phyloP scores from a whole-genome alignment of 2,797 vertebrate species.

The Neopelma chrysocephalum region DNA sequence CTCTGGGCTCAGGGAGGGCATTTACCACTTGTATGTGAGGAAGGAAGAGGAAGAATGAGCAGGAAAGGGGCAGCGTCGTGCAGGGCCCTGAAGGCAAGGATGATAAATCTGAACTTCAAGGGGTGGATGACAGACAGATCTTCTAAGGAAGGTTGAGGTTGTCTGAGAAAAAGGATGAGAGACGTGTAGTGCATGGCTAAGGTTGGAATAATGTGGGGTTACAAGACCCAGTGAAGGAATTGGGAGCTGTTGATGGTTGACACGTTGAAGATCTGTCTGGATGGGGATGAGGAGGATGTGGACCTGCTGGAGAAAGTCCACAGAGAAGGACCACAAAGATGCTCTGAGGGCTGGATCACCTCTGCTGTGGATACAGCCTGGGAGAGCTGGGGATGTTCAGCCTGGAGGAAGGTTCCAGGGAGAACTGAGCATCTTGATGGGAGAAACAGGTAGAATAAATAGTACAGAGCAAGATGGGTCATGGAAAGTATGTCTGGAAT shows the following conservation, averaged over 20 bases:
- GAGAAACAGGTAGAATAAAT: neutral
- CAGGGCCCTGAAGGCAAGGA: neutral
- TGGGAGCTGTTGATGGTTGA: neutral
- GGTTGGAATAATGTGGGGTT: fast-evolving
- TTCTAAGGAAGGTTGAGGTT: neutral
- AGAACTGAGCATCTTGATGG: neutral
- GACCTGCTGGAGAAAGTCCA: fast-evolving
- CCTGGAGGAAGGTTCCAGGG: neutral
- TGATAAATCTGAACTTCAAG: conserved; percentile 28
- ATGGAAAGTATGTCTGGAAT: neutral
- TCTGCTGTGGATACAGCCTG: neutral
- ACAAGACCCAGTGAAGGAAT: neutral
- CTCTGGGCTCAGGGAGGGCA: conserved; percentile 12
- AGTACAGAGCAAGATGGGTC: neutral
- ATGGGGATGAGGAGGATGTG: neutral
- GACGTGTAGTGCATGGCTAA: fast-evolving
- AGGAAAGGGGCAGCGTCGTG: conserved; percentile 30
- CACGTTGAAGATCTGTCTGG: neutral
- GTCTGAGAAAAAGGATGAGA: neutral
- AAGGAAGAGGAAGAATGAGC: conserved; percentile 67
- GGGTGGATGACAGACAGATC: neutral
- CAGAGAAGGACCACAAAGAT: fast-evolving
- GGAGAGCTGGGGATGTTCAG: neutral
- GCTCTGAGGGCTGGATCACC: neutral
- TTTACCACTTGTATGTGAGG: conserved; percentile 55